Percentiles rank a stretch among this genome's conserved stretches.
These are phyloP conservation scores for Xylocopa sonorina DNA, from an alignment of 1,140 invertebrate genomes.

Conservation along the genomic window DNA sequence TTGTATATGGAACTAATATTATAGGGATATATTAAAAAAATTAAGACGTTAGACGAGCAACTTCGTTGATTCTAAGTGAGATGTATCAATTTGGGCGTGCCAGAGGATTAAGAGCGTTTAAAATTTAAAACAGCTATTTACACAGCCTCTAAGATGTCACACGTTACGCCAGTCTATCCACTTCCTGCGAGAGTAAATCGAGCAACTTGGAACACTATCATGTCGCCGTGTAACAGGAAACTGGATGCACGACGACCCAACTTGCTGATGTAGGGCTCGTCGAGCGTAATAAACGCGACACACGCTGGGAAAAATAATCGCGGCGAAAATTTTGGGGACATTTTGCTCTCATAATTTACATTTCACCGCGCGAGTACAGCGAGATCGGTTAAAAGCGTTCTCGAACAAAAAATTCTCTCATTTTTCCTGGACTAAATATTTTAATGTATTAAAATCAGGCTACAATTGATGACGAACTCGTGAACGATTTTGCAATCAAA, in stretches of 20 bases:
- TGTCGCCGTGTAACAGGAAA: neutral
- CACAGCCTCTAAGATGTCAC: too few relatives aligned
- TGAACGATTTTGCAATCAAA: too few relatives aligned
- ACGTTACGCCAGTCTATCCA: neutral
- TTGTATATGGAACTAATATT: too few relatives aligned
- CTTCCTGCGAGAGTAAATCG: neutral
- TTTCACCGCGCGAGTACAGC: neutral
- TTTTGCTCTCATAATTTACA: neutral
- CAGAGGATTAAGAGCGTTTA: too few relatives aligned
- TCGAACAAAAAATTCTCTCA: neutral
- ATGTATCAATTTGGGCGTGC: too few relatives aligned
- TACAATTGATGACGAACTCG: too few relatives aligned
- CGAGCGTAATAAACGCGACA: neutral
- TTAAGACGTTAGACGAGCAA: too few relatives aligned
- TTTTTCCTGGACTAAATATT: too few relatives aligned
- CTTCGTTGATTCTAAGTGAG: too few relatives aligned
- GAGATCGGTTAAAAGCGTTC: neutral
- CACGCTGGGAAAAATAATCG: constrained; percentile 1
- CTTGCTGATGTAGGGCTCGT: neutral
- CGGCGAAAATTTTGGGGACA: neutral
- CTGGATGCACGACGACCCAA: neutral
- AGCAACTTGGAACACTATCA: neutral
- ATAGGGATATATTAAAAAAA: too few relatives aligned
- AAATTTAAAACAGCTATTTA: too few relatives aligned
- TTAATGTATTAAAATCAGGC: too few relatives aligned